Conservation (phyloP, 2,888 invertebrate species). For the Selenia dentaria region DNA sequence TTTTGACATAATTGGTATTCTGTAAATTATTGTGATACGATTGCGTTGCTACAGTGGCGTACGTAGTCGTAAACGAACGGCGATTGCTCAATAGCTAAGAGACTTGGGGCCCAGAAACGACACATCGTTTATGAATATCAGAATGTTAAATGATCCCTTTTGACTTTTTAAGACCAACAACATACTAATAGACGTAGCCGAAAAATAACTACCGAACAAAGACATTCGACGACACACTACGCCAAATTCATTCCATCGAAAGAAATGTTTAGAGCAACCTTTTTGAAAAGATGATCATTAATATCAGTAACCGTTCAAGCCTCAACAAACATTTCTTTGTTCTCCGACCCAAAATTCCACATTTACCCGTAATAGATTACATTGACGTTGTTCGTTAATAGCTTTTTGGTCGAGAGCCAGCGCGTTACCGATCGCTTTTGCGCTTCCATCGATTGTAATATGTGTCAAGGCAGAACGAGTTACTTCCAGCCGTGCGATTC, state of each 20-base stretch:
- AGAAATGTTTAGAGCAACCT: conserved; percentile 7
- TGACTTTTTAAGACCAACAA: not conserved
- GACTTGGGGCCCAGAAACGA: too few relatives aligned
- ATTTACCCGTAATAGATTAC: conserved; percentile 31
- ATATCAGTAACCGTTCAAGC: conserved; percentile 24
- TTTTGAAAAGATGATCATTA: conserved; percentile 22
- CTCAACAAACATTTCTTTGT: conserved; percentile 25
- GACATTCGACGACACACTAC: conserved; percentile 14
- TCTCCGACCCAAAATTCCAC: conserved; percentile 28
- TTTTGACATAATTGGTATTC: too few relatives aligned
- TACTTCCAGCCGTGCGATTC: too few relatives aligned
- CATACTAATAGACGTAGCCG: too few relatives aligned
- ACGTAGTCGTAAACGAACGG: too few relatives aligned
- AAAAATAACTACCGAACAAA: conserved; percentile 3
- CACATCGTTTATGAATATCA: too few relatives aligned
- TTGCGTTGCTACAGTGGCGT: too few relatives aligned
- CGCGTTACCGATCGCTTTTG: conserved; percentile 33
- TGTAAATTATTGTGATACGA: too few relatives aligned
- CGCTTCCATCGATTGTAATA: conserved; percentile 35
- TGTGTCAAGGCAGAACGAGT: conserved; percentile 39
- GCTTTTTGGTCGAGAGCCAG: conserved; percentile 46
- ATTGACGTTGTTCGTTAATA: conserved; percentile 34
- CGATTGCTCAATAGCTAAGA: too few relatives aligned
- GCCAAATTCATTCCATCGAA: conserved; percentile 10
- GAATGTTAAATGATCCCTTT: not conserved